Evolutionary conservation across 64 coral and sea anemone genomes (phyloP).

Genomic region (Montipora sp.): DNA sequence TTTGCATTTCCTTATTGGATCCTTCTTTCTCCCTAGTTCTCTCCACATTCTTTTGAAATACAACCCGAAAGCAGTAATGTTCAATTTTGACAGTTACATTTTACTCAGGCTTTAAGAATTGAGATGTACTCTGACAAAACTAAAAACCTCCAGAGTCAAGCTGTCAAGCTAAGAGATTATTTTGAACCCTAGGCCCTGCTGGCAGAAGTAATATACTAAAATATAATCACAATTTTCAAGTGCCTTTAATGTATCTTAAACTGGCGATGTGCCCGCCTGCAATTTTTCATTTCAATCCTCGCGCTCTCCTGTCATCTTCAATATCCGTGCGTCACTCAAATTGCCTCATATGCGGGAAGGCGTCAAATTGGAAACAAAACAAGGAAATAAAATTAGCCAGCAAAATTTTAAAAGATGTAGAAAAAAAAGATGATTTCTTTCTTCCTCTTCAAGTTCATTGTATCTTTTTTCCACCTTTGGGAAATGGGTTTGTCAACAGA

Average conservation of each 20-base stretch:
- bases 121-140: too few species aligned
- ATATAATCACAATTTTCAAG: conserved; percentile 8
- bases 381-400: conserved; percentile 31
- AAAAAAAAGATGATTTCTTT: not conserved
- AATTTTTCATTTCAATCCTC: not conserved
- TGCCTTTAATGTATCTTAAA: not conserved
- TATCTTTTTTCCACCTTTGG: not conserved
- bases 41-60: too few species aligned
- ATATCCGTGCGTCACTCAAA: conserved; percentile 25
- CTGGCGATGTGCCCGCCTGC: not conserved
- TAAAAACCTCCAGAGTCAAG: too few species aligned
- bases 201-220: not conserved
- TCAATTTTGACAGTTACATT: too few species aligned
- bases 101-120: too few species aligned
- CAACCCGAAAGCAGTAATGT: too few species aligned
- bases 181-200: too few species aligned
- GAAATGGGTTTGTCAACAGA: not conserved
- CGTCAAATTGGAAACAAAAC: not conserved
- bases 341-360: not conserved
- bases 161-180: not conserved
- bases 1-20: too few species aligned
- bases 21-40: too few species aligned
- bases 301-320: not conserved
- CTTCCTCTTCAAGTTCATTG: not conserved
- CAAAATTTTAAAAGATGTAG: not conserved